These are phyloP conservation scores for Phenganax subtilis DNA, from an alignment of 92 coral and sea anemone genomes.

Conservation along the genomic window DNA sequence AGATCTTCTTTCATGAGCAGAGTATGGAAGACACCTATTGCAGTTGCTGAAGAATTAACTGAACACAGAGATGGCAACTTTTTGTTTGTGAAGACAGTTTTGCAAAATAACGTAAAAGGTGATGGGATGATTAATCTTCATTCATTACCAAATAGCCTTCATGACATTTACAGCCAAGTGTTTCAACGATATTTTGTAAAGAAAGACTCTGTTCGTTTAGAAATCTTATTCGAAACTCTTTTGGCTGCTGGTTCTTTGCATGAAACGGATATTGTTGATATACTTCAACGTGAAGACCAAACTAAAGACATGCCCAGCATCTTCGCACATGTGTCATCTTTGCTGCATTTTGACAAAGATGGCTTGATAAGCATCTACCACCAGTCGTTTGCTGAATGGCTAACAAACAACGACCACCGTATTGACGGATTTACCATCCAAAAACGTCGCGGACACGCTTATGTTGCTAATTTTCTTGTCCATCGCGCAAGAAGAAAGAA, in stretches of 20 bases:
- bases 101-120: conserved; percentile 31
- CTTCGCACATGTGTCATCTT: conserved; percentile 32
- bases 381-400: conserved; percentile 60
- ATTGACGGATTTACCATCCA: conserved; percentile 50
- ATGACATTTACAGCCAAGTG: conserved; percentile 51
- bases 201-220: conserved; percentile 42
- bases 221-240: conserved; percentile 54
- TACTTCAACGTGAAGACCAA: conserved; percentile 39
- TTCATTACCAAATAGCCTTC: conserved; percentile 56
- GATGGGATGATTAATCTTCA: conserved; percentile 14
- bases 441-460: conserved; percentile 48
- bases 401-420: conserved; percentile 45
- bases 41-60: neutral
- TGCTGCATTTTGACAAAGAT: conserved; percentile 43
- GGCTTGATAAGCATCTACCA: conserved; percentile 52
- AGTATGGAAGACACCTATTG: neutral
- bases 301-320: conserved; percentile 43
- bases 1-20: neutral
- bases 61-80: conserved; percentile 55
- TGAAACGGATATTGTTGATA: conserved; percentile 24
- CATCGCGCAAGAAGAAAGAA: neutral
- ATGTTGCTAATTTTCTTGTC: conserved; percentile 43
- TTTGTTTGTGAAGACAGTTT: conserved; percentile 53
- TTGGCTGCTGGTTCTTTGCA: conserved; percentile 54
- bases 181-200: conserved; percentile 51